A percentile compares a stretch with the other conserved stretches of the same genome.
These are phyloP conservation scores for Lathronympha strigana DNA, from an alignment of 2,888 invertebrate genomes.

Conservation along the genomic window DNA sequence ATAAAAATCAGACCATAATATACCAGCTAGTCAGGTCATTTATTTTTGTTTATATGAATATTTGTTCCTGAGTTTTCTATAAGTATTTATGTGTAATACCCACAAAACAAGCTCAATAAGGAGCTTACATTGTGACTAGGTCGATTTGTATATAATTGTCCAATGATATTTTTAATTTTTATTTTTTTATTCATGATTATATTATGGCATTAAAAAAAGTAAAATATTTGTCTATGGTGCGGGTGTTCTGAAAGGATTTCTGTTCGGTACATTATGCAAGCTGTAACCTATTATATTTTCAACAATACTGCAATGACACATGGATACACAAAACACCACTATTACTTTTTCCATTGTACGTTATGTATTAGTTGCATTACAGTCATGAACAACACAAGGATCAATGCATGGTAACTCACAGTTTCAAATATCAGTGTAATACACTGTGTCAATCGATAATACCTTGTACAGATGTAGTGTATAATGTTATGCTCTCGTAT, in stretches of 20 bases:
- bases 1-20: too few relatives aligned
- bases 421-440: not conserved
- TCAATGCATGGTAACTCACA: conserved; percentile 19
- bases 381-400: not conserved
- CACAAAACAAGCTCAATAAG: too few relatives aligned
- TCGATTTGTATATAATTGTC: too few relatives aligned
- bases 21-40: too few relatives aligned
- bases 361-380: not conserved
- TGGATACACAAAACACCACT: not conserved
- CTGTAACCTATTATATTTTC: too few relatives aligned
- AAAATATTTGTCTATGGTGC: not conserved
- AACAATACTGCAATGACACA: not conserved
- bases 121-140: too few relatives aligned
- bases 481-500: too few relatives aligned
- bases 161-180: too few relatives aligned
- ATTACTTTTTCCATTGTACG: not conserved
- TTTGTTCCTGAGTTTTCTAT: too few relatives aligned
- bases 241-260: conserved; percentile 1
- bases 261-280: not conserved
- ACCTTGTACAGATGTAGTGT: not conserved
- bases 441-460: not conserved
- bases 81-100: too few relatives aligned
- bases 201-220: not conserved
- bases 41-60: too few relatives aligned
- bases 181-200: not conserved